Percentiles rank a stretch among this genome's conserved stretches.
Conservation (phyloP, 64 coral and sea anemone species). For the Acropora tenuis region DNA sequence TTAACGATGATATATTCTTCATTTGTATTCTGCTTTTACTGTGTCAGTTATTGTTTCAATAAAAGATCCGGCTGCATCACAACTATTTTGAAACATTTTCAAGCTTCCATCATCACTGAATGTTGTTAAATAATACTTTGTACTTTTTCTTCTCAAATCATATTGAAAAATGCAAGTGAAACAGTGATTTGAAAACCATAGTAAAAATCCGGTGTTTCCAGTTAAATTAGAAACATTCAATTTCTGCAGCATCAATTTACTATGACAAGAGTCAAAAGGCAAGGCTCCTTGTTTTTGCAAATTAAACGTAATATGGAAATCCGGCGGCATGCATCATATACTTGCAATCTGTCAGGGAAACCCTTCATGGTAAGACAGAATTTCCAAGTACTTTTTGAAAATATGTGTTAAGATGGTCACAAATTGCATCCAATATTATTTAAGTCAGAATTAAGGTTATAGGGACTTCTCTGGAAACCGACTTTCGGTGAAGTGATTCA, state of each 20-base stretch:
- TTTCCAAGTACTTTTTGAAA: background rate
- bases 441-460: no score
- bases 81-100: background rate
- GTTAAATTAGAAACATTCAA: background rate
- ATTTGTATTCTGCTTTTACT: background rate
- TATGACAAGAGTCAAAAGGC: background rate
- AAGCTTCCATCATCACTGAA: background rate
- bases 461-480: no score
- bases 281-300: background rate
- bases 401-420: background rate
- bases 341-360: background rate
- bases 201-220: background rate
- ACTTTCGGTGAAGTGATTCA: no score
- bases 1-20: no score
- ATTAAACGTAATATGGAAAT: background rate
- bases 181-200: background rate
- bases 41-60: background rate
- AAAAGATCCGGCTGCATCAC: background rate
- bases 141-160: background rate
- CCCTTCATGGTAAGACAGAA: background rate
- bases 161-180: background rate
- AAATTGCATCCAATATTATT: background rate
- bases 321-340: background rate
- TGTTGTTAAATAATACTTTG: background rate
- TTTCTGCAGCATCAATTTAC: background rate